These are phyloP conservation scores for Melieria crassipennis DNA, from an alignment of 2,888 invertebrate genomes.

Conservation along the genomic window DNA sequence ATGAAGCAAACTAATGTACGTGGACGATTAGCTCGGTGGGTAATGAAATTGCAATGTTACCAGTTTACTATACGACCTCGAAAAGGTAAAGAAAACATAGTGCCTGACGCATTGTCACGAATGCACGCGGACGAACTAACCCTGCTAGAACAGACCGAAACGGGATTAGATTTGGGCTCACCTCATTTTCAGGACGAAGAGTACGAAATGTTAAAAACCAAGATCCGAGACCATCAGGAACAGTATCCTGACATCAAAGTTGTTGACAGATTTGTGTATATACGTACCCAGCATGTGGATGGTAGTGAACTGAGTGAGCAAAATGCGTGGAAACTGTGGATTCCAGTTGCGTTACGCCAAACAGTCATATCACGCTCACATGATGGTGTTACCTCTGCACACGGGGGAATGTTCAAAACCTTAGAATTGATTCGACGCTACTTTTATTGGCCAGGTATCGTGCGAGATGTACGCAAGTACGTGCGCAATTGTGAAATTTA, in stretches of 20 bases:
- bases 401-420: conserved; percentile 18
- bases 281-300: conserved; percentile 16
- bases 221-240: not conserved
- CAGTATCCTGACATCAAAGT: conserved; percentile 31
- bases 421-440: too few species aligned
- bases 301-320: conserved; percentile 15
- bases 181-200: conserved; percentile 7
- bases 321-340: conserved; percentile 32
- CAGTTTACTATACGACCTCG: too few species aligned
- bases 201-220: conserved; percentile 1
- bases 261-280: conserved; percentile 23
- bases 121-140: too few species aligned
- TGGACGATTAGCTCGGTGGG: too few species aligned
- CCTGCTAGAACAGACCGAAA: too few species aligned
- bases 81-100: too few species aligned
- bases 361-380: conserved; percentile 12
- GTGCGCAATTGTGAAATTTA: too few species aligned
- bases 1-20: too few species aligned
- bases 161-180: conserved; percentile 1
- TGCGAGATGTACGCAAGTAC: too few species aligned
- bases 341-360: conserved; percentile 9
- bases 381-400: conserved; percentile 11
- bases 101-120: too few species aligned
- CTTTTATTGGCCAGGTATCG: too few species aligned
- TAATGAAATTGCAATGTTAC: too few species aligned